Evolutionary conservation across 2,888 invertebrate species (phyloP).

Genomic region (Diadromus collaris): DNA sequence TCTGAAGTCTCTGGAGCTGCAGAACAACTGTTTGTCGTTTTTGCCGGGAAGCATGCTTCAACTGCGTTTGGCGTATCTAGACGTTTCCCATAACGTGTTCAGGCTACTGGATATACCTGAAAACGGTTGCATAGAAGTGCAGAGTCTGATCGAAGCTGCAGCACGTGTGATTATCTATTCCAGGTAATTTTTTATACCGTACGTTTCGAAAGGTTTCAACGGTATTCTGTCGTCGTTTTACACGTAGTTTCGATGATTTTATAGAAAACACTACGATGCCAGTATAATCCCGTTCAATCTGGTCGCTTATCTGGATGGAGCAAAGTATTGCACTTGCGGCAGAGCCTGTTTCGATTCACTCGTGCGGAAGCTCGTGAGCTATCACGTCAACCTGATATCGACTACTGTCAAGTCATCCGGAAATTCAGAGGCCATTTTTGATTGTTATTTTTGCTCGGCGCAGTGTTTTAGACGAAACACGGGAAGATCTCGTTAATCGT

Average conservation of each 20-base stretch:
- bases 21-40: conserved; percentile 81
- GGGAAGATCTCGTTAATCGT: too few species aligned
- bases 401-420: conserved; percentile 69
- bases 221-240: not conserved
- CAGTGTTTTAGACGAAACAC: conserved; percentile 79
- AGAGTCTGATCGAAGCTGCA: conserved; percentile 82
- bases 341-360: conserved; percentile 78
- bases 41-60: conserved; percentile 84
- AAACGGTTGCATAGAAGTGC: conserved; percentile 77
- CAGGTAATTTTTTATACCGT: conserved; percentile 66
- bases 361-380: conserved; percentile 60
- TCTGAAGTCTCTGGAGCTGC: conserved; percentile 82
- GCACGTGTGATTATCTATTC: conserved; percentile 82
- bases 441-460: conserved; percentile 84
- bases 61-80: conserved; percentile 81
- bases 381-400: conserved; percentile 66
- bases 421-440: conserved; percentile 80
- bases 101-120: conserved; percentile 64
- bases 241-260: conserved; percentile 47
- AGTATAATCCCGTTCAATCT: conserved; percentile 83
- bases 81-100: conserved; percentile 84
- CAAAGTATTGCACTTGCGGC: conserved; percentile 85
- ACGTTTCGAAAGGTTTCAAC: not conserved
- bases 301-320: conserved; percentile 83
- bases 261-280: conserved; percentile 82